Conservation (phyloP, 2,797 vertebrate species). For the Cottoperca gobio region DNA sequence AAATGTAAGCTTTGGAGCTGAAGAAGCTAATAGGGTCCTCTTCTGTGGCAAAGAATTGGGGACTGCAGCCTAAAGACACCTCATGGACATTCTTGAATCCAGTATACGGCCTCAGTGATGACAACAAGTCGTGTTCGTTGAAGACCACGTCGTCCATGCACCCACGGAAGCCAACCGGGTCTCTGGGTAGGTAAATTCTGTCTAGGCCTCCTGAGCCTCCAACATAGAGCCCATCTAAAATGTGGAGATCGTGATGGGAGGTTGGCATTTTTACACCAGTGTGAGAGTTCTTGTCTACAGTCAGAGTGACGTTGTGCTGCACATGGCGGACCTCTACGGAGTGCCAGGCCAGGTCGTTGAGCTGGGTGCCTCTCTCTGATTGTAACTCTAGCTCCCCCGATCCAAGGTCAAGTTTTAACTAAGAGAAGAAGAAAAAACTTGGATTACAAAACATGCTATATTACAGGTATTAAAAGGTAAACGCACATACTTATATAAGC, state of each 20-base stretch:
- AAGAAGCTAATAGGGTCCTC: constrained; percentile 93
- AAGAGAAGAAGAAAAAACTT: constrained; percentile 58
- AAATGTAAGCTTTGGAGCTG: constrained; percentile 92
- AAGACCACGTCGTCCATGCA: constrained; percentile 90
- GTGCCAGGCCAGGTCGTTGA: constrained; percentile 93
- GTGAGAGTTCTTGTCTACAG: constrained; percentile 87
- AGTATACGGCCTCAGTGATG: constrained; percentile 87
- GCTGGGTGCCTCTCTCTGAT: constrained; percentile 83
- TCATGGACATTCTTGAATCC: constrained; percentile 90
- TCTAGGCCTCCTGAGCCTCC: constrained; percentile 86
- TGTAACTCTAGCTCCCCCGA: constrained; percentile 81
- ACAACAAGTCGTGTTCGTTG: constrained; percentile 88
- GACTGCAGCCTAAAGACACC: constrained; percentile 91
- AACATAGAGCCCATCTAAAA: constrained; percentile 87
- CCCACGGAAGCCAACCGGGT: constrained; percentile 84
- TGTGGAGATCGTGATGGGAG: constrained; percentile 75
- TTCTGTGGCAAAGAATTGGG: constrained; percentile 91
- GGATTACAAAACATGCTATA: constrained; percentile 19
- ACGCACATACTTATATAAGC: not conserved
- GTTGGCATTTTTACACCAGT: constrained; percentile 77
- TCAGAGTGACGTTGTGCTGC: constrained; percentile 80
- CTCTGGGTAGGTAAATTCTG: constrained; percentile 81
- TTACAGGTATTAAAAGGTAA: not conserved
- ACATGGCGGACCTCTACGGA: constrained; percentile 84
- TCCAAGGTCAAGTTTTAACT: constrained; percentile 90